These are phyloP conservation scores for Leptinotarsa rubiginosa DNA, from an alignment of 2,888 invertebrate species.

Conservation along the genomic window DNA sequence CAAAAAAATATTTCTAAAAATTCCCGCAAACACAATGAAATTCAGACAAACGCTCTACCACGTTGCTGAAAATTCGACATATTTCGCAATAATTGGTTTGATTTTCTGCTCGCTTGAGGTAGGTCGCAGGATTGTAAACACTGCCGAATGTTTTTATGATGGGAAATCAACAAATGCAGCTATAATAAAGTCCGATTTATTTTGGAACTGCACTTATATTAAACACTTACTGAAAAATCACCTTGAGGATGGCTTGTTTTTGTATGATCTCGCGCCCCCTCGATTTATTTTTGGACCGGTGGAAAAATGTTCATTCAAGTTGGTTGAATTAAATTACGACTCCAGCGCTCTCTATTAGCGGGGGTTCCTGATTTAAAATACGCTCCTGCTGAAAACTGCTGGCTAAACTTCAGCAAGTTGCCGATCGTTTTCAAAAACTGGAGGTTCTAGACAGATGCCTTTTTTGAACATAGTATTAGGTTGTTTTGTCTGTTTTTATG, in stretches of 20 bases:
- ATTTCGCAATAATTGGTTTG: conserved; percentile 1
- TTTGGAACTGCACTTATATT: conserved; percentile 9
- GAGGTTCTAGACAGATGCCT: no score
- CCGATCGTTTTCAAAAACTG: neutral
- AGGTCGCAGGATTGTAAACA: neutral
- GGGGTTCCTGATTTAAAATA: neutral
- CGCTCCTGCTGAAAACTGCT: neutral
- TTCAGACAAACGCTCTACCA: neutral
- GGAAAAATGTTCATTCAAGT: conserved; percentile 18
- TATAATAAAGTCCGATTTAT: conserved; percentile 4
- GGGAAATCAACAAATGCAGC: neutral
- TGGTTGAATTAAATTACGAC: conserved; percentile 9
- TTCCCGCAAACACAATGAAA: conserved; percentile 26
- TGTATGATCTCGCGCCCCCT: conserved; percentile 16
- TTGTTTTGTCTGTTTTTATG: no score
- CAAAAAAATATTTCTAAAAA: conserved; percentile 36
- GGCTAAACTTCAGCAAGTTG: neutral
- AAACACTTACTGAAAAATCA: conserved; percentile 26
- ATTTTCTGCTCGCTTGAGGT: neutral
- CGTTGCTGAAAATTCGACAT: neutral
- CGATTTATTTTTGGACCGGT: conserved; percentile 20
- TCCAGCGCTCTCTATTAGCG: conserved; percentile 21
- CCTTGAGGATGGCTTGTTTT: conserved; percentile 24
- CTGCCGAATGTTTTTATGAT: neutral
- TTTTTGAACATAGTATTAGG: no score